A percentile compares a stretch with the other conserved stretches of the same genome.
These are phyloP conservation scores for Siniperca undulata DNA, from an alignment of 2,797 vertebrate species.

Conservation along the genomic window DNA sequence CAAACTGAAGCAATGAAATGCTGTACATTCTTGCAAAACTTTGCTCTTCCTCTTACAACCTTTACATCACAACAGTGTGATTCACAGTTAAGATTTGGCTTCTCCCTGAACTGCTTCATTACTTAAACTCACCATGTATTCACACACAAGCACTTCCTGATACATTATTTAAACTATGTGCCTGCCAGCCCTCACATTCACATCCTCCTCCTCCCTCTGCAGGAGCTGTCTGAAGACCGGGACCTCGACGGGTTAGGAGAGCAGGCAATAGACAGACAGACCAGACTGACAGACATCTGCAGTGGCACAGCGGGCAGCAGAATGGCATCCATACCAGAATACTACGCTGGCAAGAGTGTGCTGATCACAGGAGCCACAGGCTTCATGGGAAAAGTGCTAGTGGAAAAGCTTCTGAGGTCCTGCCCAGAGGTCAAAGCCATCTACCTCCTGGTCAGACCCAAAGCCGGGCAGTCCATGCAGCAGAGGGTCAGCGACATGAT, in stretches of 20 bases:
- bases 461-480: slow-evolving; percentile 92
- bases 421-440: slow-evolving; percentile 90
- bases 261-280: slow-evolving; percentile 33
- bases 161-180: slow-evolving; percentile 35
- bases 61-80: neutral
- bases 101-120: neutral
- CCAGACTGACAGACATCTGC: slow-evolving; percentile 40
- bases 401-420: slow-evolving; percentile 94
- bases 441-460: slow-evolving; percentile 93
- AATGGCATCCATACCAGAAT: slow-evolving; percentile 90
- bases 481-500: slow-evolving; percentile 92
- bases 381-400: slow-evolving; percentile 95
- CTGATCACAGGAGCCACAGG: slow-evolving; percentile 95
- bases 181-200: neutral
- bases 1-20: neutral
- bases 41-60: neutral
- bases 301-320: slow-evolving; percentile 34
- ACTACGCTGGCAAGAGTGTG: slow-evolving; percentile 90
- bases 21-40: neutral
- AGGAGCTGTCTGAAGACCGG: slow-evolving; percentile 78
- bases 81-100: slow-evolving; percentile 10
- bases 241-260: slow-evolving; percentile 57
- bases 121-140: neutral
- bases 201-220: slow-evolving; percentile 26
- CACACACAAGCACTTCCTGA: slow-evolving; percentile 4